Evolutionary conservation across 2,888 invertebrate species (phyloP), one percentile per base, ranked within the genome.

Genomic region (Megastigmus dorsalis): DNA sequence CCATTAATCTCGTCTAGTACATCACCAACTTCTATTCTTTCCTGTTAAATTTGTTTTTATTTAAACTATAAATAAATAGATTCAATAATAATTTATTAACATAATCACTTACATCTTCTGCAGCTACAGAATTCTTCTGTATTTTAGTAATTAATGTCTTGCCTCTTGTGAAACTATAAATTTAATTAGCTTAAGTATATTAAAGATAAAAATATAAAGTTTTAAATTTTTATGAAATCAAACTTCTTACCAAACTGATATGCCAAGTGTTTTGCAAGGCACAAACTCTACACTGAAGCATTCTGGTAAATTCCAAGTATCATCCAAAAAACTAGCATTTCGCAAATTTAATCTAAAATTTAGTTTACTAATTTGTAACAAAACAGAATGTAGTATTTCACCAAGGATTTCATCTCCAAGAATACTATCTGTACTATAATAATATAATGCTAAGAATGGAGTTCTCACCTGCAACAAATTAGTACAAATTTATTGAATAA

Each of bases 1-100:
- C 90, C 91, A 84, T 92, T 92, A 79, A 93, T 87, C 80, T 91
- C 91, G 80, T 92, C 92, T 65, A 93, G 83, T 23, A 93, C 87
- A 84, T 93, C 93, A 4, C 93, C 93, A 38, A 90, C 84, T 81
- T 90, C 88, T 45, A 93, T 89, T 82, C 91, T 91, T 69, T 89
- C 89, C 92, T 92, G 52, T 66, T 75, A 81, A 81, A 67, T 9
- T 30, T 20, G 52, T 15, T 3, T 50, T 57, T 18, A 23, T 30
- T 20, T 30, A 52, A 13, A 15, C n/a, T 52, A 18, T 15, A 45
- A 18, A n/a, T n/a, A n/a, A n/a, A n/a, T n/a, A n/a, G n/a, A n/a
- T n/a, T n/a, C n/a, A n/a, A n/a, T n/a, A n/a, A n/a, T n/a, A n/a
- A n/a, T n/a, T n/a, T n/a, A n/a, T 41, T 43, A 43, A 70, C n/a